Evolutionary conservation across 2,113 vertebrate species (phyloP).

Genomic region (Nansenia antarctica): DNA sequence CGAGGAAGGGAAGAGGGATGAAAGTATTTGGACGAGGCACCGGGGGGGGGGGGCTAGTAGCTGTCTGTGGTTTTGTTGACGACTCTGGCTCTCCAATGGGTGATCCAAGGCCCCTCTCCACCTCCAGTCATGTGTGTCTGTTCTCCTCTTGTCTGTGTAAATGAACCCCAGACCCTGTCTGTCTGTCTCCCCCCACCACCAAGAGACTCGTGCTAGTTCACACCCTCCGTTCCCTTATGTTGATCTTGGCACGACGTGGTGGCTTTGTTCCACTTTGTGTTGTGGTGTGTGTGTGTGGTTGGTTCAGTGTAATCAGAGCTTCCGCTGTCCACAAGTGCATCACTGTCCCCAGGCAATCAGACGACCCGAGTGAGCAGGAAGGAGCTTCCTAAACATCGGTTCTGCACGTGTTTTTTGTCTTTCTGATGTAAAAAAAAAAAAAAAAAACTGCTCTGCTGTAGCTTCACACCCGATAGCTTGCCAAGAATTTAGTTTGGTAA

Average conservation of each 20-base stretch:
- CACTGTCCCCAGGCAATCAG: background rate
- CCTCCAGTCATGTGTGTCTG: background rate
- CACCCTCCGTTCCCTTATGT: slow-evolving; percentile 4
- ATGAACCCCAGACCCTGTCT: background rate
- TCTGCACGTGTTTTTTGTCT: background rate
- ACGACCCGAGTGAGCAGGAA: background rate
- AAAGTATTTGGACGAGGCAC: too few relatives aligned
- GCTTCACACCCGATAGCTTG: background rate
- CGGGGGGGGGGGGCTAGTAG: too few relatives aligned
- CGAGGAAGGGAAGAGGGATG: too few relatives aligned
- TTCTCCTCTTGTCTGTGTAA: background rate
- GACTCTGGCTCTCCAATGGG: background rate
- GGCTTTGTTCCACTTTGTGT: background rate
- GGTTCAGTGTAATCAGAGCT: slow-evolving; percentile 14
- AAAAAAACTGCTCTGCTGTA: background rate
- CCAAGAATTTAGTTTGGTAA: background rate
- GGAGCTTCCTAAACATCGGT: background rate
- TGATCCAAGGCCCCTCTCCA: background rate
- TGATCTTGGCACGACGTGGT: slow-evolving; percentile 8
- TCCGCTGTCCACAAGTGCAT: slow-evolving; percentile 8
- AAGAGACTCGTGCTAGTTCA: background rate
- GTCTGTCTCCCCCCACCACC: background rate
- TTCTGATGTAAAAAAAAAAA: background rate
- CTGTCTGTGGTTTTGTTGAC: background rate
- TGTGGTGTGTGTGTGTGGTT: background rate